Conservation (phyloP, 2,888 invertebrate genomes). For the Graphium colonna region DNA sequence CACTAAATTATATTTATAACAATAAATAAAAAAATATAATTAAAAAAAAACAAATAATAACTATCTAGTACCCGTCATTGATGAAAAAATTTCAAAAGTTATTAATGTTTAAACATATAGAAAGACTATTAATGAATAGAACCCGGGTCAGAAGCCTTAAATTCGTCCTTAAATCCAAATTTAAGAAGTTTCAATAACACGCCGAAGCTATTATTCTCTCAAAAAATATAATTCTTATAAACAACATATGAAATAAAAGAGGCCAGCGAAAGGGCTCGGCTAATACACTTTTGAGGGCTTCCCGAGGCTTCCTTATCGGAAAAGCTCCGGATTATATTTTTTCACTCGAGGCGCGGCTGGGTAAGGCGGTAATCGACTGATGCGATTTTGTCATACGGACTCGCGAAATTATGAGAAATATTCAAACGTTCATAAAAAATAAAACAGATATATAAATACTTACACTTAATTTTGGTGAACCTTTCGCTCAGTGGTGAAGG, state of each 20-base stretch:
- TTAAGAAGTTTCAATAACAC: conserved; percentile 7
- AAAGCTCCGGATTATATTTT: conserved; percentile 42
- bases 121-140: no score
- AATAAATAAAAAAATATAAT: no score
- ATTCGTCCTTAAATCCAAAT: background rate
- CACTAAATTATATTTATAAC: no score
- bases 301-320: conserved; percentile 42
- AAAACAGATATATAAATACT: no score
- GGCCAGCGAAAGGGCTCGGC: conserved; percentile 31
- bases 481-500: no score
- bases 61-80: no score
- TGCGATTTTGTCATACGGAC: conserved; percentile 21
- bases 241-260: conserved; percentile 38
- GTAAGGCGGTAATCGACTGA: conserved; percentile 32
- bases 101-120: no score
- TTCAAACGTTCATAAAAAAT: background rate
- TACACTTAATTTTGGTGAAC: no score
- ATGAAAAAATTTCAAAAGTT: no score
- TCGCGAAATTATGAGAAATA: conserved; percentile 1
- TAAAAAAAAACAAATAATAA: no score
- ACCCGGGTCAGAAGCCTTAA: no score
- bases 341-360: conserved; percentile 35
- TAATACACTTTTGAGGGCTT: conserved; percentile 49
- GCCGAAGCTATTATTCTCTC: conserved; percentile 10
- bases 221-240: conserved; percentile 33